phyloP scores from a whole-genome alignment of 1,140 invertebrate genomes.

The Mycetomoellerius zeteki region DNA sequence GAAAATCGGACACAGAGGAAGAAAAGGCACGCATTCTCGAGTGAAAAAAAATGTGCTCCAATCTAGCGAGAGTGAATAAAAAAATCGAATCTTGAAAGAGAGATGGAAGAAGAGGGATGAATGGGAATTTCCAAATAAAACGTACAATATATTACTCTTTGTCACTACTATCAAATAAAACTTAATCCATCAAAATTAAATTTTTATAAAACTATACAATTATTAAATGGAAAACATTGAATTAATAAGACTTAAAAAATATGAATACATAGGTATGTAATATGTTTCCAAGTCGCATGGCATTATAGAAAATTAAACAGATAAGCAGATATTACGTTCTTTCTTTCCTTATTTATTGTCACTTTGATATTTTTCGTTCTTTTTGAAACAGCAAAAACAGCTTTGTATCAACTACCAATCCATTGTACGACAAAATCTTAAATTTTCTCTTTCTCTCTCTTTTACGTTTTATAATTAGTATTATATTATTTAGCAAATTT shows the following conservation, averaged over 20 bases:
- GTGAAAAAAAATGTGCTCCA: not conserved
- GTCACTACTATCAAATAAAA: not conserved
- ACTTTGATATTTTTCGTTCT: not conserved
- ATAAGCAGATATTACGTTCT: not conserved
- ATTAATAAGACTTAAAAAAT: not conserved
- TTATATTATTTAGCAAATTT: not conserved
- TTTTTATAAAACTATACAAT: not conserved
- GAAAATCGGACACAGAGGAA: constrained; percentile 65
- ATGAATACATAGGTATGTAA: not conserved
- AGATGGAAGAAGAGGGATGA: not conserved
- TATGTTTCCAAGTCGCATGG: not conserved
- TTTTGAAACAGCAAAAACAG: not conserved
- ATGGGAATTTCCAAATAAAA: not conserved
- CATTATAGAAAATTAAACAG: not conserved
- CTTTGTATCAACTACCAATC: not conserved
- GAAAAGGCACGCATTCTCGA: constrained; percentile 42
- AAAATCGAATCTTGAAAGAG: not conserved
- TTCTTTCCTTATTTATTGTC: not conserved
- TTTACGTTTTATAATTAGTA: not conserved
- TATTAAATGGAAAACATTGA: not conserved
- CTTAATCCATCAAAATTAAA: not conserved
- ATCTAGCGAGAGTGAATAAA: constrained; percentile 39
- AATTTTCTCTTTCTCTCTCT: not conserved
- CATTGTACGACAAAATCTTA: not conserved
- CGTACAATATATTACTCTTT: not conserved